Evolutionary conservation across 2,797 vertebrate genomes (phyloP).

Genomic region (Benthosema pterotum): DNA sequence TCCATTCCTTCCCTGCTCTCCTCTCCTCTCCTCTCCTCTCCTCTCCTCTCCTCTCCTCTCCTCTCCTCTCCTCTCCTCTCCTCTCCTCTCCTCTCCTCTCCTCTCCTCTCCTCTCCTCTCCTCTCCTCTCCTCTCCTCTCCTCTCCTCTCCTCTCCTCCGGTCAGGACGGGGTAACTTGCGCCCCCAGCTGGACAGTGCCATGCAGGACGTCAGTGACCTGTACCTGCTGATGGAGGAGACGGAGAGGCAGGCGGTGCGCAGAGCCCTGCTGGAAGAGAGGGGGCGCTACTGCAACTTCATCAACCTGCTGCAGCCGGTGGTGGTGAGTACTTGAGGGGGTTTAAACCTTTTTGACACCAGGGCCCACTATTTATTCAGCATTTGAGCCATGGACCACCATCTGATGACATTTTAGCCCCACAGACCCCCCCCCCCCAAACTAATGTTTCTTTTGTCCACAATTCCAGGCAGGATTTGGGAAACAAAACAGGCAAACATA

Average conservation of each 20-base stretch:
- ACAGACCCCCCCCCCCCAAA: no score
- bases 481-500: no score
- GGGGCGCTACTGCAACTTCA: slow-evolving; percentile 94
- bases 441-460: no score
- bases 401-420: no score
- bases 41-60: slow-evolving; percentile 7
- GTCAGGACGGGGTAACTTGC: slow-evolving; percentile 93
- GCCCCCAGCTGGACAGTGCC: slow-evolving; percentile 94
- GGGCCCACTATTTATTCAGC: no score
- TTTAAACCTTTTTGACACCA: no score
- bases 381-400: no score
- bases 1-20: slow-evolving; percentile 19
- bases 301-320: slow-evolving; percentile 91
- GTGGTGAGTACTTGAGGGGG: no score
- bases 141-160: not conserved
- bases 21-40: slow-evolving; percentile 22
- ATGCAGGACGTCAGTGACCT: slow-evolving; percentile 97
- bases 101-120: not conserved
- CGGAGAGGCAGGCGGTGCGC: slow-evolving; percentile 96
- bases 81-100: not conserved
- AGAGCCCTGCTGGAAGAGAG: slow-evolving; percentile 93
- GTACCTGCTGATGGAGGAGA: slow-evolving; percentile 97
- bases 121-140: slow-evolving; percentile 1
- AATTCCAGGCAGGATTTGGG: no score
- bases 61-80: slow-evolving; percentile 43